phyloP scores from a whole-genome alignment of 2,888 invertebrate species.

The Acronicta leporina region DNA sequence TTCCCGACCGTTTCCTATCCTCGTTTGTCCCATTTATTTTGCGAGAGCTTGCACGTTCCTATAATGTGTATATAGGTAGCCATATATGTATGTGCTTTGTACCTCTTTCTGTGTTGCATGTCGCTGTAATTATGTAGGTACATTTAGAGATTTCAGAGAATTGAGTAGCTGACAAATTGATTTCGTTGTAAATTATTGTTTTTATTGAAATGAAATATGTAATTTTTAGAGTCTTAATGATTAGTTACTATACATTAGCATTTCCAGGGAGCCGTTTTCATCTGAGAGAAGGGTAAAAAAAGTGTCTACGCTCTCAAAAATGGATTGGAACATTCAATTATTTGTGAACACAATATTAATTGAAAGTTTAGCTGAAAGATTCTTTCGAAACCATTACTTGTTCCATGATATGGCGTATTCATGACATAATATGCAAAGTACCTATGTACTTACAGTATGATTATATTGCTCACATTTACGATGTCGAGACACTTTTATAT shows the following conservation, averaged over 20 bases:
- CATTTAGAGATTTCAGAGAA: not conserved
- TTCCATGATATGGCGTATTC: constrained; percentile 23
- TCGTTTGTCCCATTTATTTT: constrained; percentile 74
- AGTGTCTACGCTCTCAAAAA: not conserved
- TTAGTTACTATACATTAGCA: no score
- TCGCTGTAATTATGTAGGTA: constrained; percentile 26
- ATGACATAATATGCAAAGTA: constrained; percentile 35
- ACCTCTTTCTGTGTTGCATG: constrained; percentile 27
- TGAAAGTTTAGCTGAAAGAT: not conserved
- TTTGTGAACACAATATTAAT: not conserved
- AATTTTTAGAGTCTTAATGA: no score
- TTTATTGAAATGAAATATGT: no score
- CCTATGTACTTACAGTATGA: constrained; percentile 37
- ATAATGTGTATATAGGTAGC: constrained; percentile 35
- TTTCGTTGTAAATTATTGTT: no score
- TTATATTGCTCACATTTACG: constrained; percentile 47
- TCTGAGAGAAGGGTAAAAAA: no score
- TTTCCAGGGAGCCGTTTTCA: no score
- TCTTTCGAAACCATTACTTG: constrained; percentile 5
- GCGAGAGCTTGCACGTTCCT: constrained; percentile 50
- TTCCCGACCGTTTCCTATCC: constrained; percentile 71
- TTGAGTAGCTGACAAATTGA: no score
- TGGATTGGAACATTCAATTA: not conserved
- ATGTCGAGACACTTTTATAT: constrained; percentile 53
- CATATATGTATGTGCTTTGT: constrained; percentile 18